These are phyloP conservation scores for Nezara viridula DNA, from an alignment of 2,888 invertebrate species.

Conservation along the genomic window DNA sequence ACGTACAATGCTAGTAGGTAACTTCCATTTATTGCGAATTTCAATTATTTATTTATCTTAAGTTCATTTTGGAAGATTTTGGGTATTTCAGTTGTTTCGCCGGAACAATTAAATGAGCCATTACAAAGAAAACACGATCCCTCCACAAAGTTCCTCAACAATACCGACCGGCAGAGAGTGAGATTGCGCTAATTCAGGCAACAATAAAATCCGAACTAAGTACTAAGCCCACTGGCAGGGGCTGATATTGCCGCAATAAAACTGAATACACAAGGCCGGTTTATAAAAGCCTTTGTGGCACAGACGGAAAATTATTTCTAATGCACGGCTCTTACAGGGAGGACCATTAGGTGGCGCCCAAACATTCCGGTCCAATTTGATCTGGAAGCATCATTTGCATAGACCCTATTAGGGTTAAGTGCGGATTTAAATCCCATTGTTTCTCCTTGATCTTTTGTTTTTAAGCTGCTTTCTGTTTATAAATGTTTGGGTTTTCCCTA, in stretches of 20 bases:
- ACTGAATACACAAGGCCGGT: constrained; percentile 39
- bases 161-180: neutral
- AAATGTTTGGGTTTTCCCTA: neutral
- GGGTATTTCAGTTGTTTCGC: neutral
- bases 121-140: neutral
- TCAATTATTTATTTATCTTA: neutral
- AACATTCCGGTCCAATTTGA: constrained; percentile 32
- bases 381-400: constrained; percentile 41
- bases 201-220: constrained; percentile 16
- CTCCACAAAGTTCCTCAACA: neutral
- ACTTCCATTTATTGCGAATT: too few species aligned
- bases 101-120: neutral
- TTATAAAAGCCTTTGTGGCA: constrained; percentile 31
- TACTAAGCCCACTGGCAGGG: neutral
- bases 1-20: too few species aligned
- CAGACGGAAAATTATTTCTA: constrained; percentile 35
- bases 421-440: constrained; percentile 33
- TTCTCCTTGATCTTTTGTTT: constrained; percentile 14
- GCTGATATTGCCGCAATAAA: neutral
- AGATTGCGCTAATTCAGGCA: neutral
- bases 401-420: constrained; percentile 24
- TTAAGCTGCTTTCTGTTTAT: neutral
- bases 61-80: neutral
- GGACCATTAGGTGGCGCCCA: constrained; percentile 1
- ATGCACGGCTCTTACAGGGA: neutral